A percentile compares a stretch with the other conserved stretches of the same genome.
Evolutionary conservation across 2,888 invertebrate genomes (phyloP).

Genomic region (Cryptus viduatorius): DNA sequence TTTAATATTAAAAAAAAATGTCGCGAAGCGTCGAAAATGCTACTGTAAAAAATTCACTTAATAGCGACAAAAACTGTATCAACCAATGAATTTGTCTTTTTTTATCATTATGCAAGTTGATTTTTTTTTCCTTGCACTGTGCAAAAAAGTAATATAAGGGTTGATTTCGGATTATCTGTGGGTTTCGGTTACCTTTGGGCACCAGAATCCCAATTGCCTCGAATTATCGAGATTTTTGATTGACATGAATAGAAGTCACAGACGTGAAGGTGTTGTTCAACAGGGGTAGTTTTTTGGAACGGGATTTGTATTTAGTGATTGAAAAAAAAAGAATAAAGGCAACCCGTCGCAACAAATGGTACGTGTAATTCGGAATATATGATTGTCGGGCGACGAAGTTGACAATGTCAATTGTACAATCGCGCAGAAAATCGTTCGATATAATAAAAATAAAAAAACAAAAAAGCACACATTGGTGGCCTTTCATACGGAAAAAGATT

Average conservation of each 20-base stretch:
- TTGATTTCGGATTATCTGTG: too few species aligned
- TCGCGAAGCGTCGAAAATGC: too few species aligned
- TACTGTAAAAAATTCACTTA: too few species aligned
- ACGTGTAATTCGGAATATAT: constrained; percentile 48
- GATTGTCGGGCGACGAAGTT: constrained; percentile 28
- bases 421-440: constrained; percentile 42
- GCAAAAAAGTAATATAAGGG: too few species aligned
- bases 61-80: too few species aligned
- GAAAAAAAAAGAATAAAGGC: constrained; percentile 20
- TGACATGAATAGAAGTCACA: constrained; percentile 3
- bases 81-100: too few species aligned
- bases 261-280: neutral
- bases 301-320: constrained; percentile 22
- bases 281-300: neutral
- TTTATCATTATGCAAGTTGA: too few species aligned
- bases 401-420: constrained; percentile 33
- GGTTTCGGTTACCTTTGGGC: too few species aligned
- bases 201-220: too few species aligned
- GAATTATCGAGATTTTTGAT: constrained; percentile 2
- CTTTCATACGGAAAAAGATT: constrained; percentile 22
- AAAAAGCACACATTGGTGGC: neutral
- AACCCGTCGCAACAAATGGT: constrained; percentile 22
- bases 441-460: constrained; percentile 56
- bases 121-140: too few species aligned
- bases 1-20: too few species aligned